phyloP scores from a whole-genome alignment of 2,888 invertebrate species.

The Plagiodera versicolora region DNA sequence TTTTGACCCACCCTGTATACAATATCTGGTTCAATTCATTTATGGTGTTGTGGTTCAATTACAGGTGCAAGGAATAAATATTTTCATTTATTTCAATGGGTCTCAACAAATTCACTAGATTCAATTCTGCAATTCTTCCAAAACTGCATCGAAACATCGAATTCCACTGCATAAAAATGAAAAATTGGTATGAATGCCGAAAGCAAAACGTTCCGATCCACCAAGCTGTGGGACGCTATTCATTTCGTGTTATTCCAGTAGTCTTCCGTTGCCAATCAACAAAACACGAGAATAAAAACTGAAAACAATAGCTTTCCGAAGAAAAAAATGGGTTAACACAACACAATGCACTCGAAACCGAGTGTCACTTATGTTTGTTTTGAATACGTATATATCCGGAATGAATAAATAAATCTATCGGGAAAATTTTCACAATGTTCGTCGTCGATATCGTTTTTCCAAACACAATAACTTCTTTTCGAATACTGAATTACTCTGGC shows the following conservation, averaged over 20 bases:
- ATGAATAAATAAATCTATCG: conserved; percentile 6
- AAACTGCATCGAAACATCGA: background rate
- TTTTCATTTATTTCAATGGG: no score
- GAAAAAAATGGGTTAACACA: conserved; percentile 2
- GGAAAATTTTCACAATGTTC: background rate
- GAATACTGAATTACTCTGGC: background rate
- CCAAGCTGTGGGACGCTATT: background rate
- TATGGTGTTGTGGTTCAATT: no score
- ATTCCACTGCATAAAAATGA: background rate
- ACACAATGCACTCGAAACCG: conserved; percentile 4
- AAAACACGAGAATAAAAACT: background rate
- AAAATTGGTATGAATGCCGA: background rate
- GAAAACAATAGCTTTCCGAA: background rate
- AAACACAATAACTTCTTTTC: background rate
- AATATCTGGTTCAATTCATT: no score
- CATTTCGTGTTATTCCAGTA: conserved; percentile 1
- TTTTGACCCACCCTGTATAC: no score
- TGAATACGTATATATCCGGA: conserved; percentile 3
- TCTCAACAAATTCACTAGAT: no score
- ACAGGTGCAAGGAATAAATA: no score
- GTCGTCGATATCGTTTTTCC: background rate
- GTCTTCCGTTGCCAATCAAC: background rate
- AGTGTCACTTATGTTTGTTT: conserved; percentile 14
- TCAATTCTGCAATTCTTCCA: background rate
- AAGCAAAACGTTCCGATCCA: background rate